phyloP scores from a whole-genome alignment of 2,113 vertebrate species.

The Redunca redunca region DNA sequence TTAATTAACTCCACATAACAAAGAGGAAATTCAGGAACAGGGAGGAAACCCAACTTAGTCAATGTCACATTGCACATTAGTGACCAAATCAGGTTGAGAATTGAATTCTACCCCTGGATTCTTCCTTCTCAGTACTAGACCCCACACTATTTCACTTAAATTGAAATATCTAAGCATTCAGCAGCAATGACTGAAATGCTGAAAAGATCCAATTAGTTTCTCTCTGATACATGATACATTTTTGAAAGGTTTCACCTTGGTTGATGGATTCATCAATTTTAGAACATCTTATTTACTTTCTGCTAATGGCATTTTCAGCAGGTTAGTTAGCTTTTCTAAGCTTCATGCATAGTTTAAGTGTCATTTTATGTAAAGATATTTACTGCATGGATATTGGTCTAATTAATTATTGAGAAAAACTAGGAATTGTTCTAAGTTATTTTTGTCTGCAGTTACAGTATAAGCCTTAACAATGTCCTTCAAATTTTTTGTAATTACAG shows the following conservation, averaged over 20 bases:
- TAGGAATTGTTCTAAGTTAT: constrained; percentile 24
- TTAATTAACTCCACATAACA: neutral
- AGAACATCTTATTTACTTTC: constrained; percentile 53
- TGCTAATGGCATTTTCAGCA: constrained; percentile 69
- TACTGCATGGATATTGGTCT: constrained; percentile 32
- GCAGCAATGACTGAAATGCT: constrained; percentile 1
- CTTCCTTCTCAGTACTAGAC: neutral
- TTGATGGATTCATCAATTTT: constrained; percentile 67
- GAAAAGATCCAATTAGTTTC: constrained; percentile 19
- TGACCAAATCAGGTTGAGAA: neutral
- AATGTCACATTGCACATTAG: neutral
- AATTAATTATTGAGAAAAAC: constrained; percentile 60
- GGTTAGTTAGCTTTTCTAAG: constrained; percentile 59
- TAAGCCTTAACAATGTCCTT: neutral
- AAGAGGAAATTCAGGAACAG: neutral
- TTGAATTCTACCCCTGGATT: neutral
- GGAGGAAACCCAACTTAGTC: neutral
- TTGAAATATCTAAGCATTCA: neutral
- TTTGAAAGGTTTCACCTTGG: constrained; percentile 28
- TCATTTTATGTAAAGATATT: constrained; percentile 69
- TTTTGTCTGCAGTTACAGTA: neutral
- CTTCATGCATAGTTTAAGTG: constrained; percentile 48
- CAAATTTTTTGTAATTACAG: neutral
- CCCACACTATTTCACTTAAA: neutral
- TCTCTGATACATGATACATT: constrained; percentile 11